Conservation (phyloP, 2,797 vertebrate genomes). For the Apodemus agrarius region DNA sequence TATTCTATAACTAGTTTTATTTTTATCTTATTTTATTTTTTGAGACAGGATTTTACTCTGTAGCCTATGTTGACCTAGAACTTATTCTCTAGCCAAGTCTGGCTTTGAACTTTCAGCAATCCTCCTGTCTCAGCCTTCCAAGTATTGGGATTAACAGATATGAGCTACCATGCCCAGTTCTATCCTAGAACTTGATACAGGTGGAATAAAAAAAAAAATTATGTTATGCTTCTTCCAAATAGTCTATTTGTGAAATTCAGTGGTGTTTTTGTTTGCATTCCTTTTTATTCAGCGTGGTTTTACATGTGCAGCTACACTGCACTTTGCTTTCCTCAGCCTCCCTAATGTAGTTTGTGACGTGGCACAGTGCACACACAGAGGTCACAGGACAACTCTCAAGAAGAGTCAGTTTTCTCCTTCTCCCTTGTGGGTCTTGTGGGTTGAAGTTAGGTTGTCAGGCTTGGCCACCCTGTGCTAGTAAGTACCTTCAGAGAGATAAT, state of each 20-base stretch:
- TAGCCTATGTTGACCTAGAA: background rate
- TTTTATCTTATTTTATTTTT: background rate
- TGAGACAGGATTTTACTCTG: background rate
- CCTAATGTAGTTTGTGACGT: background rate
- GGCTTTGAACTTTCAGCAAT: background rate
- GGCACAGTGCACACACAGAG: background rate
- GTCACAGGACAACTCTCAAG: background rate
- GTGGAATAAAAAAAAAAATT: background rate
- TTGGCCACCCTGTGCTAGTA: background rate
- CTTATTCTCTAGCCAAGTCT: background rate
- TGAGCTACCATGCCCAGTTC: background rate
- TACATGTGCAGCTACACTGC: background rate
- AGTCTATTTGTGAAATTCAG: too few relatives aligned
- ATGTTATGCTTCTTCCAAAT: background rate
- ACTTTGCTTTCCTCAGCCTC: background rate
- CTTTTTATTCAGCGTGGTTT: too few relatives aligned
- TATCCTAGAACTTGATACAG: background rate
- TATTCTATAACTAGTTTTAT: background rate
- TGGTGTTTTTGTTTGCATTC: background rate
- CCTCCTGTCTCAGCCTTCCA: background rate
- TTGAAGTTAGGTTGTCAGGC: background rate
- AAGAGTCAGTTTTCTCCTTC: background rate
- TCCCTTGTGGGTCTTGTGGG: background rate
- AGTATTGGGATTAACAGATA: background rate
- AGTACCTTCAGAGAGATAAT: background rate